Percentiles rank a stretch among this genome's conserved stretches.
These are phyloP conservation scores for Aurelia sp. DNA, from an alignment of 30 jellyfish, hydroid and myxozoan species.

Conservation along the genomic window DNA sequence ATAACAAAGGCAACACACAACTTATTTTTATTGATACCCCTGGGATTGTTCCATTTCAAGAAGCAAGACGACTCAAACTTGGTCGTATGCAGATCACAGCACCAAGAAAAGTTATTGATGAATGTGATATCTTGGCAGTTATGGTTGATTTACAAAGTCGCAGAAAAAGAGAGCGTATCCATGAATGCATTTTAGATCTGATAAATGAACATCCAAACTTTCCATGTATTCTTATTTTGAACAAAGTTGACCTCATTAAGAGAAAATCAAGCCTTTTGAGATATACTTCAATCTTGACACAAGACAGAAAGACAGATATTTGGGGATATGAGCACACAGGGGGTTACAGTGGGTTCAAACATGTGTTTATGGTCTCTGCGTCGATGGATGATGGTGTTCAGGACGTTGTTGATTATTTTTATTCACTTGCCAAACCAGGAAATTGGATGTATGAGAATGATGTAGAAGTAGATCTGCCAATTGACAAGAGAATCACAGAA, in stretches of 20 bases:
- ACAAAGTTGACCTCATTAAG: constrained; percentile 79
- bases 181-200: constrained; percentile 78
- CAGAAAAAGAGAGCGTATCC: constrained; percentile 74
- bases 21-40: constrained; percentile 92
- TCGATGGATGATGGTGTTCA: constrained; percentile 88
- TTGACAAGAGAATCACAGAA: constrained; percentile 86
- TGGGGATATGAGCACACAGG: constrained; percentile 90
- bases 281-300: constrained; percentile 51
- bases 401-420: constrained; percentile 63
- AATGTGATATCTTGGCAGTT: constrained; percentile 84
- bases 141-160: constrained; percentile 73
- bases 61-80: constrained; percentile 82
- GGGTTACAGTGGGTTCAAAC: constrained; percentile 80
- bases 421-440: constrained; percentile 69
- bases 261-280: constrained; percentile 60
- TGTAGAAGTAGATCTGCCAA: constrained; percentile 61
- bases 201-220: constrained; percentile 41
- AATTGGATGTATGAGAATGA: constrained; percentile 79
- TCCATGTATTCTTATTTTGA: constrained; percentile 78
- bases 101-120: constrained; percentile 73
- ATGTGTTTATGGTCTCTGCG: constrained; percentile 81
- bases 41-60: constrained; percentile 86
- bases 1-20: constrained; percentile 69
- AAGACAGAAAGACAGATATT: constrained; percentile 71
- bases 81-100: constrained; percentile 86